Conservation (phyloP, 2,888 invertebrate genomes). For the Oeneis ivallda region DNA sequence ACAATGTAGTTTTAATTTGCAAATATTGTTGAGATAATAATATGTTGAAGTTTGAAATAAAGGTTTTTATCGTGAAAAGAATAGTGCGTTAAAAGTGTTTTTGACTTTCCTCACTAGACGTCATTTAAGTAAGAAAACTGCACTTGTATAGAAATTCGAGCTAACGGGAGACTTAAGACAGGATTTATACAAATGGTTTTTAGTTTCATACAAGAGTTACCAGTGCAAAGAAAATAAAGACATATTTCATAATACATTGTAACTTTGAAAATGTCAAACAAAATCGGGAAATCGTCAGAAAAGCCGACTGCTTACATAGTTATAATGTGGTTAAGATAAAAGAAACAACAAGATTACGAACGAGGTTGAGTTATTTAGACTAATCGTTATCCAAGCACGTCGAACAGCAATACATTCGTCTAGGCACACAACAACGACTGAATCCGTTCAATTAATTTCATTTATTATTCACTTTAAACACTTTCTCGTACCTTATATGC, state of each 20-base stretch:
- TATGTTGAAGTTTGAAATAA: too few species aligned
- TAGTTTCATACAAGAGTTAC: neutral
- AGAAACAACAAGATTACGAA: neutral
- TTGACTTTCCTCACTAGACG: too few species aligned
- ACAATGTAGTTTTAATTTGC: too few species aligned
- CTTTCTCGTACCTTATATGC: constrained; percentile 67
- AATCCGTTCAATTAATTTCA: neutral
- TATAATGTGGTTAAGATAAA: neutral
- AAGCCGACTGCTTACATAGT: neutral
- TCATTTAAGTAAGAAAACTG: too few species aligned
- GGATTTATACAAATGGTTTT: too few species aligned
- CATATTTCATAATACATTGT: neutral
- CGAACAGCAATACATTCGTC: constrained; percentile 3
- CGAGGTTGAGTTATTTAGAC: constrained; percentile 1
- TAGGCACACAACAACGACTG: constrained; percentile 18
- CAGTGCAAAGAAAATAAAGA: neutral
- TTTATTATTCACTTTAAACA: constrained; percentile 13
- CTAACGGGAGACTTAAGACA: too few species aligned
- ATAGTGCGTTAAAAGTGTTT: too few species aligned
- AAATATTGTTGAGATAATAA: too few species aligned
- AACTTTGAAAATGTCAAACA: neutral
- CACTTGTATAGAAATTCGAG: too few species aligned
- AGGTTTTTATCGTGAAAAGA: too few species aligned
- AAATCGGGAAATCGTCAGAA: too few species aligned
- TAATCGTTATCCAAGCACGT: constrained; percentile 1